Percentiles rank a stretch among this genome's conserved stretches.
These are phyloP conservation scores for Copidosoma aretas DNA, from an alignment of 2,888 invertebrate genomes.

Conservation along the genomic window DNA sequence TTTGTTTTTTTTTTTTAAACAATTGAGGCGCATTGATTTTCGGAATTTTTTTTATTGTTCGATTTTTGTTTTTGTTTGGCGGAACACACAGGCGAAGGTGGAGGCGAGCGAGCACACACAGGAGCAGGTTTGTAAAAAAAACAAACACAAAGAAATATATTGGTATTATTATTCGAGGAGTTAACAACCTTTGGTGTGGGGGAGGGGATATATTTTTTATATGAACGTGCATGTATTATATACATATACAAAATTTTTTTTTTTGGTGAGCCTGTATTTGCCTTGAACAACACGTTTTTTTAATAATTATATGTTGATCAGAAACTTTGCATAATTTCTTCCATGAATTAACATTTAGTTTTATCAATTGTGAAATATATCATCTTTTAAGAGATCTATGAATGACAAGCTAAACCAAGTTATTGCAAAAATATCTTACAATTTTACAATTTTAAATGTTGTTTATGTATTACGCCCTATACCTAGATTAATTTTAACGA, in stretches of 20 bases:
- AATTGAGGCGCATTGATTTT: neutral
- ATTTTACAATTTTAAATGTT: neutral
- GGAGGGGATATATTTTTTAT: constrained; percentile 11
- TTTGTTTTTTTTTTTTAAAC: neutral
- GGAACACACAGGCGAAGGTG: constrained; percentile 36
- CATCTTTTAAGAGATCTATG: neutral
- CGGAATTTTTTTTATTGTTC: neutral
- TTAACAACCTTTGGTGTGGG: neutral
- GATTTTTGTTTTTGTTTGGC: constrained; percentile 33
- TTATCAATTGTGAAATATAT: neutral
- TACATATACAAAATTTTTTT: constrained; percentile 4
- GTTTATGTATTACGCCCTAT: neutral
- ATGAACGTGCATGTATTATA: constrained; percentile 9
- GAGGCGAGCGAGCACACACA: constrained; percentile 41
- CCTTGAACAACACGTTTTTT: constrained; percentile 1
- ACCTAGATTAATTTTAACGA: neutral
- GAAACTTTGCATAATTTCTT: neutral
- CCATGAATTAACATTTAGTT: neutral
- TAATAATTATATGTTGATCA: neutral
- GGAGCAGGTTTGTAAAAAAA: constrained; percentile 33
- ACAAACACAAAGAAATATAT: constrained; percentile 35
- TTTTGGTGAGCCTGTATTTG: constrained; percentile 26
- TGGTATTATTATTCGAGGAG: constrained; percentile 34
- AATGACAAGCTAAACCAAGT: neutral
- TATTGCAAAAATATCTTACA: too few relatives aligned